These are phyloP conservation scores for Prostheceraeus crozeri DNA, from an alignment of 2,888 invertebrate species.

Conservation along the genomic window DNA sequence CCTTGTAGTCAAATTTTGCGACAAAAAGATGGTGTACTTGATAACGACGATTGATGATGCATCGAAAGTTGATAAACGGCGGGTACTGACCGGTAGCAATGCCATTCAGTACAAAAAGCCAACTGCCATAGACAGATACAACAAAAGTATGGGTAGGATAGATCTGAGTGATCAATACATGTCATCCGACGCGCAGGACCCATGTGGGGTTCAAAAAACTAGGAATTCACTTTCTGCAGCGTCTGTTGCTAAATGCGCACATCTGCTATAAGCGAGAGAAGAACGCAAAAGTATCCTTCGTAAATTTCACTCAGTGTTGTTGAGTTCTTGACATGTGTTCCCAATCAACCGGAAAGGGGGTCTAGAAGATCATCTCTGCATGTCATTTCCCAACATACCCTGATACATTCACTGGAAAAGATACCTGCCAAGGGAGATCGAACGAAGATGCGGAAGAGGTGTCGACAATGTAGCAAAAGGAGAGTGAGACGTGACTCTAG, in stretches of 20 bases:
- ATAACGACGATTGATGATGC: constrained; percentile 7
- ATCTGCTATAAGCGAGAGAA: constrained; percentile 1
- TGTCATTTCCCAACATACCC: too few relatives aligned
- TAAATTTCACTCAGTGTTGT: background rate
- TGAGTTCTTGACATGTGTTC: too few relatives aligned
- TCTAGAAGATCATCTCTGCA: too few relatives aligned
- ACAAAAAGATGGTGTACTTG: constrained; percentile 24
- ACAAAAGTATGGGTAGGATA: constrained; percentile 11
- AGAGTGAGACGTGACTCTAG: too few relatives aligned
- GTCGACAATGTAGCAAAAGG: too few relatives aligned
- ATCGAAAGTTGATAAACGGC: background rate
- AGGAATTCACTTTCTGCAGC: constrained; percentile 17
- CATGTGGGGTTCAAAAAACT: too few relatives aligned
- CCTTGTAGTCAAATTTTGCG: constrained; percentile 22
- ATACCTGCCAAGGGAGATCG: too few relatives aligned
- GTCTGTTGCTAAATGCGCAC: constrained; percentile 19
- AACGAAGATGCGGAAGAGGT: too few relatives aligned
- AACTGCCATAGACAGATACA: constrained; percentile 12
- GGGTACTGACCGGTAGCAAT: background rate
- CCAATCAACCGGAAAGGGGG: too few relatives aligned
- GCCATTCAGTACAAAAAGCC: constrained; percentile 12
- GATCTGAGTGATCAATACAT: constrained; percentile 2
- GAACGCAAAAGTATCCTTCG: constrained; percentile 1
- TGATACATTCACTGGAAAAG: too few relatives aligned
- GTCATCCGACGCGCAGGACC: too few relatives aligned